Base-by-base conservation (phyloP, 1,140 invertebrate genomes). In the Hycleus cichorii region DNA sequence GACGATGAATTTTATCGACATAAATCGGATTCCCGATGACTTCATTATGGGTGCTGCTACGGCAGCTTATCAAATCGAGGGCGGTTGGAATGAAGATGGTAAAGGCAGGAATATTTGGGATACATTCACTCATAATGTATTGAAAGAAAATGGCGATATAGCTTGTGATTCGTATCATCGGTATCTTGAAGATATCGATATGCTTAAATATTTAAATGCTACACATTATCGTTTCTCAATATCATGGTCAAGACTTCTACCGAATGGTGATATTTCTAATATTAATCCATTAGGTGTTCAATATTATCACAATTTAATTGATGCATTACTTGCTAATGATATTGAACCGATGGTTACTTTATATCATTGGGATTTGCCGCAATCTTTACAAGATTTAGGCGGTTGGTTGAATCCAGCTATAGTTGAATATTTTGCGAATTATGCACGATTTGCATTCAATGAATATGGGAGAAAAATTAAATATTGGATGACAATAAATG, bases 231-330 rank as follows among this genome's bases (percentile, higher is more conserved):
- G 82, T 24, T 77, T 83, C 64, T 85, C 82, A 0, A 72, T 85
- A 56, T 80, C 80, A 9, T 85, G 82, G 83, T 55, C 78, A 1
- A 62, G 80, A 55, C 39, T 55, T 11, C n/a, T 55, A 4, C 52
- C 52, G 3, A 25, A 47, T 47, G 44, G 52, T 3, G 39, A 7
- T n/a, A 38, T 26, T 1, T 38, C 26, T 0, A 47, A 55, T 39
- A 39, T 55, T 11, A 55, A 55, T 63, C 71, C 76, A 43, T 77
- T 77, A 48, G 85, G 84, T 10, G 64, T 84, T 1, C 67, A 75
- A 1, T 86, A 86, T 65, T 87, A 88, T 69, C 79, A 83, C 53
- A 76, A 78, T 18, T 64, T 88, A 1, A 78, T 87, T 4, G 72
- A 83, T 64, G 78, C 78, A 54, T 69, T 87, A 2, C 64, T 80